phyloP scores from a whole-genome alignment of 2,888 invertebrate genomes.

The Cryptus viduatorius region DNA sequence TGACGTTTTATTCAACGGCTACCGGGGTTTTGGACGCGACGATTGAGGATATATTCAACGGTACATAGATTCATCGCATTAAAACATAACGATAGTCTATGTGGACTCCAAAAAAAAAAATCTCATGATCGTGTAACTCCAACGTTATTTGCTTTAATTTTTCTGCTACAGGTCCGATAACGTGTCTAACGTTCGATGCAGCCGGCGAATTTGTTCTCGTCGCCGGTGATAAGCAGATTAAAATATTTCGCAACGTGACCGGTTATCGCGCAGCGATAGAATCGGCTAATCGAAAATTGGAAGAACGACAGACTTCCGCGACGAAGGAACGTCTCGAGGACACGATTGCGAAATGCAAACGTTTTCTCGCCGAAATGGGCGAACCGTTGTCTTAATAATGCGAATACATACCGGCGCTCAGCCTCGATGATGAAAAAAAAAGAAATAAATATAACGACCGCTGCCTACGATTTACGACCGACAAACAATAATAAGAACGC shows the following conservation, averaged over 20 bases:
- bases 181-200: slow-evolving; percentile 90
- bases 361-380: slow-evolving; percentile 81
- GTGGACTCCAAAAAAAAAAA: too few relatives aligned
- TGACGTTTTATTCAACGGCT: slow-evolving; percentile 90
- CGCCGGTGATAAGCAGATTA: slow-evolving; percentile 91
- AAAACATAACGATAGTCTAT: neutral
- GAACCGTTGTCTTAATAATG: slow-evolving; percentile 76
- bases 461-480: slow-evolving; percentile 16
- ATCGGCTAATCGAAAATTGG: slow-evolving; percentile 86
- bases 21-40: slow-evolving; percentile 88
- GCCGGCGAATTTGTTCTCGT: slow-evolving; percentile 90
- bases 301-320: slow-evolving; percentile 89
- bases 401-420: neutral
- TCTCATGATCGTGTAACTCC: neutral
- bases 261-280: slow-evolving; percentile 87
- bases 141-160: neutral
- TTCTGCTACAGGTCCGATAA: slow-evolving; percentile 87
- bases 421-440: neutral
- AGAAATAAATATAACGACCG: slow-evolving; percentile 4
- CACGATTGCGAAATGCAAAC: slow-evolving; percentile 88
- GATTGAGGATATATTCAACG: slow-evolving; percentile 87
- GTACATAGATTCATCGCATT: slow-evolving; percentile 15
- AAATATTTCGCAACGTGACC: slow-evolving; percentile 92
- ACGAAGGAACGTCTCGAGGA: slow-evolving; percentile 91
- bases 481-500: slow-evolving; percentile 51